Percentiles rank a stretch among this genome's conserved stretches.
phyloP scores from a whole-genome alignment of 2,888 invertebrate genomes.

The Oligia latruncula region DNA sequence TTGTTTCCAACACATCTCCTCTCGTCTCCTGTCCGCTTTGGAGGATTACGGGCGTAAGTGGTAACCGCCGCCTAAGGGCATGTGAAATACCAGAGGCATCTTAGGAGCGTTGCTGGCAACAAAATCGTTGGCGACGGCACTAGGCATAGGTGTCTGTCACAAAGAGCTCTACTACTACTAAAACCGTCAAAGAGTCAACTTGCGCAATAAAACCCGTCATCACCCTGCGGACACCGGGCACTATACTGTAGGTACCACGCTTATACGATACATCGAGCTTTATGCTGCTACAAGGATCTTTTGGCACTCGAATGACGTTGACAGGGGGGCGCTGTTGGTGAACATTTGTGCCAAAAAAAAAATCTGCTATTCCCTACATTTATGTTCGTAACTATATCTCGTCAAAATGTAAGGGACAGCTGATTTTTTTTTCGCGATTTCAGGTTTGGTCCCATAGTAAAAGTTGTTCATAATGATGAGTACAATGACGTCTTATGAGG shows the following conservation, averaged over 20 bases:
- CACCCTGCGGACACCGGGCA: background rate
- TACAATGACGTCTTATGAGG: too few relatives aligned
- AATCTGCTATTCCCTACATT: too few relatives aligned
- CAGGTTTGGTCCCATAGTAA: too few relatives aligned
- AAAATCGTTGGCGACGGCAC: background rate
- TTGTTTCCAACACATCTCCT: background rate
- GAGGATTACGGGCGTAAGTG: background rate
- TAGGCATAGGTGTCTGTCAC: background rate
- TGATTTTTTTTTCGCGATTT: too few relatives aligned
- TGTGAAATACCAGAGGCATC: background rate
- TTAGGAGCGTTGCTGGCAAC: background rate
- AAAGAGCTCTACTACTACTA: background rate
- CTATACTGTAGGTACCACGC: background rate
- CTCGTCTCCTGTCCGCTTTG: background rate
- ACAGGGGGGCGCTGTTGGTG: background rate
- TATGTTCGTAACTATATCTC: too few relatives aligned
- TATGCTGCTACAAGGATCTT: background rate
- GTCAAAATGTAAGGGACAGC: too few relatives aligned
- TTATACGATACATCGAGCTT: constrained; percentile 9
- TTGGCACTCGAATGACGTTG: background rate
- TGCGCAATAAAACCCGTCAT: constrained; percentile 21
- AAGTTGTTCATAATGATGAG: too few relatives aligned
- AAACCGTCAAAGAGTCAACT: background rate
- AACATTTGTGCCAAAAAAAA: background rate
- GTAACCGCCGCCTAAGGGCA: background rate